Base-by-base conservation (phyloP, 2,113 vertebrate genomes). In the Maylandia zebra region DNA sequence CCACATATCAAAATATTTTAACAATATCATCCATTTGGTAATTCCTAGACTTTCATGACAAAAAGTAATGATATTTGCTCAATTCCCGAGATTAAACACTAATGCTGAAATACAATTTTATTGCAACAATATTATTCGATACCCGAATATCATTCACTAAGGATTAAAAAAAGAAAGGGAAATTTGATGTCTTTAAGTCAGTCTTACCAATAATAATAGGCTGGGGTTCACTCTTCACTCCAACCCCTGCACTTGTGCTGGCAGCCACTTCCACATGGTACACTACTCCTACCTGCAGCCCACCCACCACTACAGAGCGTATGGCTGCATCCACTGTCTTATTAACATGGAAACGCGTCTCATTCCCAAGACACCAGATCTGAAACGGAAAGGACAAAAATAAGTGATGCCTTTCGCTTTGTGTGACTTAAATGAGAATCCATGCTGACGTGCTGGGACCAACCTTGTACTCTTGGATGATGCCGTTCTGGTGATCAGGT, bases 381-480 rank as follows among this genome's bases (percentile, higher is more conserved):
- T 99, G 90, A 81, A 88, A 59, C 14, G 87, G 38, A 93, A 85
- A 89, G 83, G 17, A 11, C 91, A 32, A 81, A 43, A 88, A 81
- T 81, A 1, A 86, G 55, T 48, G 32, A 61, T 12, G 22, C 7
- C 69, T 45, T 85, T 80, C 32, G 19, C 10, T 84, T 56, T 5
- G 30, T 13, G 11, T 13, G 13, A 27, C 69, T 82, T 43, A 50
- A 83, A 78, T 64, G n/a, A 84, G 30, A 84, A 81, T 84, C 22
- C 10, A 43, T 11, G 32, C 14, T 30, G 83, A 86, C 8, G 32
- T 7, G 32, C 41, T 17, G 79, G 16, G 45, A 86, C 89, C 10
- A 93, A 99, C 99, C 98, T 98, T 99, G 91, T 99, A 99, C 91
- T 99, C 99, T 93, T 99, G 99, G 93, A 99, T 98, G 89, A 99